Percentiles rank a stretch among this genome's conserved stretches.
Evolutionary conservation across 1,140 invertebrate species (phyloP).

Genomic region (Drosophila bocki): DNA sequence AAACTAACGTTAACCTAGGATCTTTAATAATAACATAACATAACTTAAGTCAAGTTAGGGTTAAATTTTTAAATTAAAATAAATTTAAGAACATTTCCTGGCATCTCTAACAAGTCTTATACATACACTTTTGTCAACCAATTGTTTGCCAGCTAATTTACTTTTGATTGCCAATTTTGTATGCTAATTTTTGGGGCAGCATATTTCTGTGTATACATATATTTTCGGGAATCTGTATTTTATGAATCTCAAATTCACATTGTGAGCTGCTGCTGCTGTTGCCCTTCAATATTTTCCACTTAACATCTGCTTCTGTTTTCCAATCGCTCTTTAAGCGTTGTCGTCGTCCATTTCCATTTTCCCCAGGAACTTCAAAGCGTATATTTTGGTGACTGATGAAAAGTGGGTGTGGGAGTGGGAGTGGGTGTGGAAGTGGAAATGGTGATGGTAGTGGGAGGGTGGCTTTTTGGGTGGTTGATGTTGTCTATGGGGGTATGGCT

Average conservation of each 20-base stretch:
- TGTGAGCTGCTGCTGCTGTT: constrained; percentile 4
- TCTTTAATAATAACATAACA: background rate
- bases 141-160: constrained; percentile 11
- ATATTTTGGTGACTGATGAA: constrained; percentile 18
- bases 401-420: background rate
- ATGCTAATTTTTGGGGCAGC: constrained; percentile 21
- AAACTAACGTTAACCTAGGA: no score
- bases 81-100: background rate
- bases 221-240: constrained; percentile 1
- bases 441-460: background rate
- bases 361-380: constrained; percentile 33
- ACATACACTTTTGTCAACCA: background rate
- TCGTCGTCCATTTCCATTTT: constrained; percentile 8
- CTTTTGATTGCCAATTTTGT: constrained; percentile 10
- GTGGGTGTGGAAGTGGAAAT: background rate
- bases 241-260: constrained; percentile 21
- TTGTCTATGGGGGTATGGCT: constrained; percentile 9
- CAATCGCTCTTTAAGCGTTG: constrained; percentile 45
- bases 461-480: constrained; percentile 20
- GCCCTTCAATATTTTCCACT: constrained; percentile 29
- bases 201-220: background rate
- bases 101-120: background rate
- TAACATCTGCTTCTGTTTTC: constrained; percentile 46
- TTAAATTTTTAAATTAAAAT: background rate
- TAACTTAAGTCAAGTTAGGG: no score